Conservation (phyloP, 1,140 invertebrate genomes). For the Euura lappo region DNA sequence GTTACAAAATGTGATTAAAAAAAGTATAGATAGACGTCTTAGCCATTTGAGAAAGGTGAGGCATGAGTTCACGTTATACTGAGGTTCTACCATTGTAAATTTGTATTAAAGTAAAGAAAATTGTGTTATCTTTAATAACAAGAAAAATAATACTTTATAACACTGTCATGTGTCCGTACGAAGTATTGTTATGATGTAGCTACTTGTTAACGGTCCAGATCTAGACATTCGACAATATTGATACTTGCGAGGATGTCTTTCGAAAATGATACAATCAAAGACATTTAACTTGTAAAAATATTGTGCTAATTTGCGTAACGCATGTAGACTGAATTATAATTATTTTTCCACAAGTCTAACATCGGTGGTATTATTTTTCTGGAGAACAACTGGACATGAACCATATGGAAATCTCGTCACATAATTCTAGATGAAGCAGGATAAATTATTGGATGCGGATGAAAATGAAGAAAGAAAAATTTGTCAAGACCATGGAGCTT, state of each 20-base stretch:
- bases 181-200: background rate
- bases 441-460: too few relatives aligned
- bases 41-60: slow-evolving; percentile 59
- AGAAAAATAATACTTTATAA: background rate
- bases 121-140: slow-evolving; percentile 14
- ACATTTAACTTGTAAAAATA: background rate
- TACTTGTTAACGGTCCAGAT: background rate
- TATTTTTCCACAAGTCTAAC: too few relatives aligned
- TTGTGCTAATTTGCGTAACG: background rate
- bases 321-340: background rate
- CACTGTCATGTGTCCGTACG: background rate
- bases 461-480: too few relatives aligned
- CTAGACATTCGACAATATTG: background rate
- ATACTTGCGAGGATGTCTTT: too few relatives aligned
- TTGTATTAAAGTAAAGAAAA: slow-evolving; percentile 32
- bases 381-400: too few relatives aligned
- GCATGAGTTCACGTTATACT: slow-evolving; percentile 57
- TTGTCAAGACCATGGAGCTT: background rate
- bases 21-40: slow-evolving; percentile 52
- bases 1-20: slow-evolving; percentile 50
- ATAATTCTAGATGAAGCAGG: too few relatives aligned
- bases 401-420: background rate
- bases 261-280: too few relatives aligned
- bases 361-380: too few relatives aligned
- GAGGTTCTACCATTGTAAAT: slow-evolving; percentile 51